Conservation (phyloP, 2,113 vertebrate species). For the Butorides virescens region DNA sequence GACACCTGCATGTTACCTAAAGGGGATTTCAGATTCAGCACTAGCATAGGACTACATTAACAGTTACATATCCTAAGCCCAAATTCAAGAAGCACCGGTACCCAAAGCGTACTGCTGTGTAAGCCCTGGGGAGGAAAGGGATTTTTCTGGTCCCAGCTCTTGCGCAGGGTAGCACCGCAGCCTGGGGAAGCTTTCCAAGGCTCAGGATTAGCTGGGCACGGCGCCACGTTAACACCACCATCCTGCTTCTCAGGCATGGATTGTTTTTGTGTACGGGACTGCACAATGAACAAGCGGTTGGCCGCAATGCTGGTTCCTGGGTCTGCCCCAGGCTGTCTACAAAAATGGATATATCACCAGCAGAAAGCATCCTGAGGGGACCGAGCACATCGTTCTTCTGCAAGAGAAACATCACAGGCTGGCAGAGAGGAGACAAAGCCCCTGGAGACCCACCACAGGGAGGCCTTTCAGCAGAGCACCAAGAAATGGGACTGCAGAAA, state of each 20-base stretch:
- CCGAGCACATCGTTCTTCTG: background rate
- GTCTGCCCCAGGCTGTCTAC: background rate
- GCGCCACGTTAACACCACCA: background rate
- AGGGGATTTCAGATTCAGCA: background rate
- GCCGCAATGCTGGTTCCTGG: accelerated
- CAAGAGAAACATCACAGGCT: background rate
- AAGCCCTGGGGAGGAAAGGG: background rate
- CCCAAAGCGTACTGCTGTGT: background rate
- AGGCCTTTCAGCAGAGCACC: background rate
- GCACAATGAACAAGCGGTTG: background rate
- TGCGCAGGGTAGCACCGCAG: background rate
- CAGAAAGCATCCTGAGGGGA: background rate
- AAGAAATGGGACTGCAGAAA: background rate
- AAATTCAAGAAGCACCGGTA: background rate
- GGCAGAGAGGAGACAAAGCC: background rate
- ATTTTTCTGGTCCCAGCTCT: background rate
- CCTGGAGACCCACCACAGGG: background rate
- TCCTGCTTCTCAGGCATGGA: background rate
- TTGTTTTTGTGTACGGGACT: background rate
- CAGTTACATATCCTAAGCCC: background rate
- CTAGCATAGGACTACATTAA: background rate
- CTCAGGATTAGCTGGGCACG: background rate
- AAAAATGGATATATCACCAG: background rate
- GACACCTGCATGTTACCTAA: background rate
- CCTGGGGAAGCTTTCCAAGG: background rate